Percentiles rank a stretch among this genome's conserved stretches.
Evolutionary conservation across 2,797 vertebrate species (phyloP).

Genomic region (Peromyscus attwateri): DNA sequence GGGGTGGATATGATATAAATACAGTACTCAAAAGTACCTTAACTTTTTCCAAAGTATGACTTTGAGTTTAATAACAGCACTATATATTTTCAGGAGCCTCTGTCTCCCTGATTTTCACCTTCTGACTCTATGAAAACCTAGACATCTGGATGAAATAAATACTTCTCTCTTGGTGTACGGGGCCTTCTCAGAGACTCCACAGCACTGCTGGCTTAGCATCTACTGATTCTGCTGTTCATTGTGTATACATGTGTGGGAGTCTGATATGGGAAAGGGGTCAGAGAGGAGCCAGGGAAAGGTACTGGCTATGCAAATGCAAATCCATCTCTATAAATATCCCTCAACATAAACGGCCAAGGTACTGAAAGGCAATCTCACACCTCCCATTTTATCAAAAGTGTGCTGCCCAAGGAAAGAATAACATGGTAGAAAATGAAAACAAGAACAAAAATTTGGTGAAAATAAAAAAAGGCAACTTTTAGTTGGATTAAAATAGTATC

Average conservation of each 20-base stretch:
- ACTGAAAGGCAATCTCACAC: background rate
- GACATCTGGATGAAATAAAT: background rate
- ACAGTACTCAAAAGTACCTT: background rate
- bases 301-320: background rate
- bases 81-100: background rate
- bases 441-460: background rate
- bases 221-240: background rate
- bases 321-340: background rate
- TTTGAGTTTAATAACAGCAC: background rate
- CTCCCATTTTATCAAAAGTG: background rate
- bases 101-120: conserved; percentile 27
- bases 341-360: background rate
- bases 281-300: background rate
- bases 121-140: conserved; percentile 17
- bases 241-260: background rate
- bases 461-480: background rate
- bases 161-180: background rate
- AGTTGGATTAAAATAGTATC: background rate
- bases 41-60: background rate
- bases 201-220: background rate
- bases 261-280: background rate
- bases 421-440: background rate
- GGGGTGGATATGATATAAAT: background rate
- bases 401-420: background rate
- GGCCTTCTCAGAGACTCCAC: background rate